phyloP scores from a whole-genome alignment of 2,888 invertebrate species.

The Archips xylosteana region DNA sequence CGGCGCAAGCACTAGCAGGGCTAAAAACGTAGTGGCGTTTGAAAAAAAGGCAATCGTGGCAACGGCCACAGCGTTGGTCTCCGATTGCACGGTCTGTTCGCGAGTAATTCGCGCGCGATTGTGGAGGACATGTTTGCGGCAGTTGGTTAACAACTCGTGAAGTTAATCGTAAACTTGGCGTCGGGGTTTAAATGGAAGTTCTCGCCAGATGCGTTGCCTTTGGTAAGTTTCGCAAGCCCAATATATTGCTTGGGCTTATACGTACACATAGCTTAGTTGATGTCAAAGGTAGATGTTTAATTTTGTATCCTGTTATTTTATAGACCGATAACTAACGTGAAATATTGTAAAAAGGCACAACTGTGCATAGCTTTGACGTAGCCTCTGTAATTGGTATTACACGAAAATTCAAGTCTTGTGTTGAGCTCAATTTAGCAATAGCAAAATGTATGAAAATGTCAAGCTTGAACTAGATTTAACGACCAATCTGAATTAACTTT shows the following conservation, averaged over 20 bases:
- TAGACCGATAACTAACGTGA: too few species aligned
- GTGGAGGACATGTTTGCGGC: conserved; percentile 1
- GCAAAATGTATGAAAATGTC: too few species aligned
- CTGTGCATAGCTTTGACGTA: too few species aligned
- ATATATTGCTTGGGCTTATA: conserved; percentile 9
- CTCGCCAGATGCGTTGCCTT: conserved; percentile 21
- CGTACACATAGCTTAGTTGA: not conserved
- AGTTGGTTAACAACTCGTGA: conserved; percentile 27
- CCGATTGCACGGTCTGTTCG: not conserved
- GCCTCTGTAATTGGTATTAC: too few species aligned
- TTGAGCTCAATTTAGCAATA: too few species aligned
- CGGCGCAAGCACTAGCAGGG: not conserved
- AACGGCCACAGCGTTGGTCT: not conserved
- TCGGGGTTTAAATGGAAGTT: conserved; percentile 16
- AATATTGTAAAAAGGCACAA: too few species aligned
- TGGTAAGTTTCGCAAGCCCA: not conserved
- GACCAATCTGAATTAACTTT: too few species aligned
- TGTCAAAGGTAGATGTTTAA: not conserved
- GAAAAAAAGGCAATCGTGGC: not conserved
- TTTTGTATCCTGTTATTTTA: not conserved
- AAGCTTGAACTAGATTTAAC: too few species aligned
- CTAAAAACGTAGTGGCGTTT: not conserved
- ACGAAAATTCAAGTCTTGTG: too few species aligned
- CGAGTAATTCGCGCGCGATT: not conserved
- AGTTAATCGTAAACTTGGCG: conserved; percentile 29